Evolutionary conservation across 1,140 invertebrate genomes (phyloP).

Genomic region (Drosophila leontia): DNA sequence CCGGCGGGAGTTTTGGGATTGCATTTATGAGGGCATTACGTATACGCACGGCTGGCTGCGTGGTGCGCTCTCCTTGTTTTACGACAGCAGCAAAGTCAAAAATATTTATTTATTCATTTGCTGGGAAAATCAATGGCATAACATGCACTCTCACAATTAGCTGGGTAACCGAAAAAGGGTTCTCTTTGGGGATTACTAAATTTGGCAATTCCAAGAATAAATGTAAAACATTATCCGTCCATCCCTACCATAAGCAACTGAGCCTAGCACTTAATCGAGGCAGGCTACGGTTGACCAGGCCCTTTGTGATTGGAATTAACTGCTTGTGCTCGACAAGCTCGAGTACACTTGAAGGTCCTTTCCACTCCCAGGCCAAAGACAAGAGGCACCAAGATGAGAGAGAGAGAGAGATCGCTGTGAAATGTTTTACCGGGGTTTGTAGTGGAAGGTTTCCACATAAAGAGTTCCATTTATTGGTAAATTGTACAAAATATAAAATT

Average conservation of each 20-base stretch:
- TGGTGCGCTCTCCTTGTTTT: neutral
- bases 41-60: conserved; percentile 42
- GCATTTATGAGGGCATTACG: conserved; percentile 51
- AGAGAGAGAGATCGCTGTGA: neutral
- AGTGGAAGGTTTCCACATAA: too few species aligned
- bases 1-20: conserved; percentile 23
- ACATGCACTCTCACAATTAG: conserved; percentile 22
- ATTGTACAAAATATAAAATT: neutral
- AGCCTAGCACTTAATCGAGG: conserved; percentile 8
- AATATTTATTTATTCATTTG: conserved; percentile 44
- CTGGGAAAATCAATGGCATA: conserved; percentile 10
- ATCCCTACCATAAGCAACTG: neutral
- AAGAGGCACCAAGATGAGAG: neutral
- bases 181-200: neutral
- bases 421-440: too few species aligned
- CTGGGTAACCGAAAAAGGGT: neutral
- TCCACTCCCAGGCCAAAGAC: neutral
- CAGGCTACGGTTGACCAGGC: neutral
- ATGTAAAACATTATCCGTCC: neutral
- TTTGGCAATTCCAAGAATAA: conserved; percentile 1
- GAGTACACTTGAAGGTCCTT: conserved; percentile 4
- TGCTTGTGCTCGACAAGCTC: neutral
- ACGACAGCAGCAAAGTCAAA: conserved; percentile 11
- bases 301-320: conserved; percentile 16
- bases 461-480: neutral